Conservation (phyloP, 2,797 vertebrate species). For the Syndactyla subalaris region DNA sequence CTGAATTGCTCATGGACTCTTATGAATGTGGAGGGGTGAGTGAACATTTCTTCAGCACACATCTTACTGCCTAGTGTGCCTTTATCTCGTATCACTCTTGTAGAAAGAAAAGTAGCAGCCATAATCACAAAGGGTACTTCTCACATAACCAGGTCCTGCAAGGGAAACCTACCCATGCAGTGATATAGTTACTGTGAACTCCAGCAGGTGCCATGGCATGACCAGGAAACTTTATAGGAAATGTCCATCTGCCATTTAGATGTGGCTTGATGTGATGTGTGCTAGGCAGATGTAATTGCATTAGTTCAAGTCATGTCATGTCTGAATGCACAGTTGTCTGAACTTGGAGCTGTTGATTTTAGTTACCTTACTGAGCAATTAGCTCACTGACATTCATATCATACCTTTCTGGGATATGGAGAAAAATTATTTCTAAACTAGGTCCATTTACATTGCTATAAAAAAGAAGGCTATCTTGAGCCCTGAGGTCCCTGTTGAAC, state of each 20-base stretch:
- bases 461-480: not conserved
- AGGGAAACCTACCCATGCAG: not conserved
- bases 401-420: not conserved
- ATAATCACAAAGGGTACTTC: not conserved
- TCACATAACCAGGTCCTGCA: not conserved
- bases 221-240: not conserved
- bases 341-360: not conserved
- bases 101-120: not conserved
- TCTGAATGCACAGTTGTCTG: not conserved
- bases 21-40: not conserved
- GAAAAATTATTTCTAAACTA: not conserved
- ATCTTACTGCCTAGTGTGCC: not conserved
- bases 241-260: not conserved
- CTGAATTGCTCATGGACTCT: accelerated
- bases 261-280: not conserved
- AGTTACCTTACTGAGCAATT: not conserved
- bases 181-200: not conserved
- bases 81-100: not conserved
- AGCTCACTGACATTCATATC: not conserved
- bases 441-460: not conserved
- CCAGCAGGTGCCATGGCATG: not conserved
- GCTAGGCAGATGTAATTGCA: not conserved
- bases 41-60: not conserved
- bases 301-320: not conserved
- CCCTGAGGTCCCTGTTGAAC: not conserved